Evolutionary conservation across 2,888 invertebrate species (phyloP).

Genomic region (Sicus ferrugineus): DNA sequence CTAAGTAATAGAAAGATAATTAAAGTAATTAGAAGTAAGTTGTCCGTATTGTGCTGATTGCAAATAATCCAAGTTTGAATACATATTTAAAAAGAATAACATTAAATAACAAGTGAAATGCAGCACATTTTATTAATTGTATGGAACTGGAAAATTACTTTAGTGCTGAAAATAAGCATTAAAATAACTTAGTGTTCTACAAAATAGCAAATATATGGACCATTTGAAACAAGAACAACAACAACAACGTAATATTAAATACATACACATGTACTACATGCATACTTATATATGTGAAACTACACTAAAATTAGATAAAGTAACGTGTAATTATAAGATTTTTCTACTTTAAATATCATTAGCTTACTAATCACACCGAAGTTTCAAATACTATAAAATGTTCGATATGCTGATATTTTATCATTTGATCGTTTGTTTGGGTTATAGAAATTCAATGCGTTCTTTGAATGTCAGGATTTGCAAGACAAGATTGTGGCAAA

Average conservation of each 20-base stretch:
- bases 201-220: constrained; percentile 39
- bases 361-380: constrained; percentile 5
- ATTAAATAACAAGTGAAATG: background rate
- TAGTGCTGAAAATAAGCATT: constrained; percentile 15
- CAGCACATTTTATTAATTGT: background rate
- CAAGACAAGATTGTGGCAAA: too few species aligned
- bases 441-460: too few species aligned
- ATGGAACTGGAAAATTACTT: background rate
- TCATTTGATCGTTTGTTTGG: too few species aligned
- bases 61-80: too few species aligned
- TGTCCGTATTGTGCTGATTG: too few species aligned
- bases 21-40: background rate
- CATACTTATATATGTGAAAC: background rate
- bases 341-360: constrained; percentile 24
- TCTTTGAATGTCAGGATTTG: too few species aligned
- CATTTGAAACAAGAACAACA: constrained; percentile 19
- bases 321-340: constrained; percentile 6
- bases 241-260: constrained; percentile 2
- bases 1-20: background rate
- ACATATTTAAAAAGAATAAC: background rate
- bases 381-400: constrained; percentile 21
- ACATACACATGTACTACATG: too few species aligned
- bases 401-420: background rate
- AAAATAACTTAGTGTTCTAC: constrained; percentile 34
- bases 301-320: background rate